Base-by-base conservation (phyloP, 2,113 vertebrate species). In the Chaetodon trifascialis region DNA sequence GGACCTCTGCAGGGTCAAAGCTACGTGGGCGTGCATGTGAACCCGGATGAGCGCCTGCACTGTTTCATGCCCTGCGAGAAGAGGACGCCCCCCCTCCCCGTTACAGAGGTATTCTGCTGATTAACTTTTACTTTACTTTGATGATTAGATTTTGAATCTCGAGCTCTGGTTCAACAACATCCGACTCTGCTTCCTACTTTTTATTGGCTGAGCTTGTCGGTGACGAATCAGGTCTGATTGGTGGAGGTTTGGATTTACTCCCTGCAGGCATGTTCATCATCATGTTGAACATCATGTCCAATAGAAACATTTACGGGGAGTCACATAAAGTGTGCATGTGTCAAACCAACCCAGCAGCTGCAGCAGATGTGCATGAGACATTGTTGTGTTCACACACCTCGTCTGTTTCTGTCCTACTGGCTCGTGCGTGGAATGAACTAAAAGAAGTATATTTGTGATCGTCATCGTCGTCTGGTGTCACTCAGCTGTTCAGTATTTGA, bases 11-110 rank as follows among this genome's bases (percentile, higher is more conserved):
- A n/a, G 70, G 34, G 30, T 75, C 42, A 4, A 46, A 71, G 8
- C 30, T 4, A 9, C 16, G 3, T 34, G 30, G 55, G 30, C 8
- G 36, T 54, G 62, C 5, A 14, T 12, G 63, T 73, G 81, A 64
- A 82, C 82, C 56, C 46, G 62, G 84, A 88, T 86, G 81, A 76
- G 74, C 38, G 12, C 52, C 71, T 47, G 56, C 42, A 16, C 67
- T 47, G 62, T 11, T 46, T 59, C 8, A 6, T 38, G 47, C n/a
- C 42, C 82, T 5, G 80, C 62, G 36, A 76, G 82, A 77, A 82
- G 83, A 86, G 74, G 86, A 67, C 67, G n/a, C 4, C 78, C 68
- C 58, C 55, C 81, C 36, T 51, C 63, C 67, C 51, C 63, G 25
- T 23, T 38, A 25, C 17, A 83, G 23, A 90, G 87, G 86, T 78